Base-by-base conservation (phyloP, 2,888 invertebrate genomes). In the Pyrrhia umbra region DNA sequence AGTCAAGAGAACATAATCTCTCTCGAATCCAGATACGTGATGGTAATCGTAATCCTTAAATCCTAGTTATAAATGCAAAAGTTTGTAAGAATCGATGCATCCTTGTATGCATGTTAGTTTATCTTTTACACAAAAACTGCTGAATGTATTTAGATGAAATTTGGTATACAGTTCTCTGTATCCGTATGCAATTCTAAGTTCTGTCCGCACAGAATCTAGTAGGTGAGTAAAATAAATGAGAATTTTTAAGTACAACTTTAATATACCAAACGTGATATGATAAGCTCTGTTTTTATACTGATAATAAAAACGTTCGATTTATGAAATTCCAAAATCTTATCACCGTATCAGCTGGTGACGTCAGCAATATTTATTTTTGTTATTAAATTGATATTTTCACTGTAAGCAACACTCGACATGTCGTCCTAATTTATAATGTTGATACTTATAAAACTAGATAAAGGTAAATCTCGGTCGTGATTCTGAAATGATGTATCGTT, bases 341-440 rank as follows among this genome's bases (percentile, higher is more conserved):
- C 82, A 65, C 43, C 47, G 54, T 76, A 77, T 75, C 77, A 20
- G 43, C 23, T n/a, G 10, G 5, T 84, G 82, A 81, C 80, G 82
- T 82, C 80, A 83, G 20, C 58, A 40, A 37, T 73, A 82, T 81
- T 84, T 84, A 80, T 79, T 80, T 85, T 75, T 70, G 64, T 82
- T 59, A 67, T 74, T 62, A 69, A 59, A 69, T 66, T 64, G 47
- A 62, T 75, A 68, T 73, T 68, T 74, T 62, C 68, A 74, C 45
- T 50, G 34, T 66, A 34, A 46, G 50, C 61, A 60, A 63, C 65
- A 56, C 46, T 70, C 42, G 45, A 39, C 9, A n/a, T 20, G 10
- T 56, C 52, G 47, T 54, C 42, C 46, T 52, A 71, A 52, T 76
- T 71, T 63, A 56, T 40, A 52, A 34, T 43, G n/a, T 55, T 63